Conservation (phyloP, 23 tunicate species). For the Diplosoma virens region DNA sequence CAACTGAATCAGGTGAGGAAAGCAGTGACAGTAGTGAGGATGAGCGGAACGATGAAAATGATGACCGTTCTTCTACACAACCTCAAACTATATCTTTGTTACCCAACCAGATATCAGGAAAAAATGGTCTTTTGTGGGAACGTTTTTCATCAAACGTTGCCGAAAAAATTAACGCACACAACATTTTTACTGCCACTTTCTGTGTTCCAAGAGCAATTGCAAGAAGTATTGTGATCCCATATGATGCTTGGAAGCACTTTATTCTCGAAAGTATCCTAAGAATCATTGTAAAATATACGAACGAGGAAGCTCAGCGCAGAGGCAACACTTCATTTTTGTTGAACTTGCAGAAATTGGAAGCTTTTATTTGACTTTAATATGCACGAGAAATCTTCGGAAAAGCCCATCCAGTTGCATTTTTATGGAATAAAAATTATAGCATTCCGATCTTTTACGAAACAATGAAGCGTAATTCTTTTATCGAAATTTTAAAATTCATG, state of each 20-base stretch:
- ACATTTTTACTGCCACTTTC: not conserved
- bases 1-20: not conserved
- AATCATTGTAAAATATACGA: not conserved
- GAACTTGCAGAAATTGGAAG: not conserved
- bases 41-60: not conserved
- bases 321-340: not conserved
- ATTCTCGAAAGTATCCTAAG: not conserved
- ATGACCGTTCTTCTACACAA: not conserved
- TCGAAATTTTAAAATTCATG: constrained; percentile 2
- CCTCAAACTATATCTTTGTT: not conserved
- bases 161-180: not conserved
- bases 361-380: not conserved
- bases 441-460: constrained; percentile 5
- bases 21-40: not conserved
- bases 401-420: constrained; percentile 18
- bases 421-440: not conserved
- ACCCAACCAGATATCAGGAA: not conserved
- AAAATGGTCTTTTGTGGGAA: constrained; percentile 2
- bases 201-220: constrained; percentile 4
- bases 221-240: constrained; percentile 4
- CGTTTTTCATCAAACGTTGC: not conserved
- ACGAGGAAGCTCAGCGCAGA: constrained; percentile 17
- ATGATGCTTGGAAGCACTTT: constrained; percentile 12
- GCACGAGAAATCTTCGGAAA: constrained; percentile 10
- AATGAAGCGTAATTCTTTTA: not conserved